Evolutionary conservation across 2,888 invertebrate species (phyloP).

Genomic region (Latrodectus elegans): DNA sequence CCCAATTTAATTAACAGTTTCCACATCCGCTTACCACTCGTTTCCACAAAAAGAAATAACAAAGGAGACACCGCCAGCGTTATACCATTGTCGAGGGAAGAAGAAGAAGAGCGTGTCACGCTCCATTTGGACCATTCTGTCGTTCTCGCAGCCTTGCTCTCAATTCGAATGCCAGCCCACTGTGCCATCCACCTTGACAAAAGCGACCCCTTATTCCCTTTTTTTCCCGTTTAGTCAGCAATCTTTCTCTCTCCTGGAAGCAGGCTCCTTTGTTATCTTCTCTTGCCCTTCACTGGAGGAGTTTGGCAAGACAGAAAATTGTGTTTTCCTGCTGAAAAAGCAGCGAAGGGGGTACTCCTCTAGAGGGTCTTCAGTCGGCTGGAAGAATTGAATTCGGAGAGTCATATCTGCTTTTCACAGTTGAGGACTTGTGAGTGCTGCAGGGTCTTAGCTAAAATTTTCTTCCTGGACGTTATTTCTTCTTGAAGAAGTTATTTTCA

Average conservation of each 20-base stretch:
- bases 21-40: neutral
- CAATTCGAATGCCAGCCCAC: slow-evolving; percentile 18
- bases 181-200: slow-evolving; percentile 37
- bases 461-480: no score
- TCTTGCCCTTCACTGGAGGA: neutral
- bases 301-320: slow-evolving; percentile 11
- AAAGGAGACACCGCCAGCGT: neutral
- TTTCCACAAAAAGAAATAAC: neutral
- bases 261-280: neutral
- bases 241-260: slow-evolving; percentile 1
- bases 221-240: slow-evolving; percentile 11
- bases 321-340: slow-evolving; percentile 11
- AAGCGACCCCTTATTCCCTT: slow-evolving; percentile 10
- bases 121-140: slow-evolving; percentile 35
- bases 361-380: no score
- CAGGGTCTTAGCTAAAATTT: no score
- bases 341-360: neutral
- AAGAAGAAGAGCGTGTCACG: slow-evolving; percentile 6
- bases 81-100: neutral
- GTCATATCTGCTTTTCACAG: no score
- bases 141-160: slow-evolving; percentile 37
- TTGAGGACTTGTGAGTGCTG: no score
- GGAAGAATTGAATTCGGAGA: no score
- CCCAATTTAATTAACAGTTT: neutral
- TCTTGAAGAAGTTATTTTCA: no score